phyloP scores from a whole-genome alignment of 2,888 invertebrate species.

The Ennomos fuscantarius region DNA sequence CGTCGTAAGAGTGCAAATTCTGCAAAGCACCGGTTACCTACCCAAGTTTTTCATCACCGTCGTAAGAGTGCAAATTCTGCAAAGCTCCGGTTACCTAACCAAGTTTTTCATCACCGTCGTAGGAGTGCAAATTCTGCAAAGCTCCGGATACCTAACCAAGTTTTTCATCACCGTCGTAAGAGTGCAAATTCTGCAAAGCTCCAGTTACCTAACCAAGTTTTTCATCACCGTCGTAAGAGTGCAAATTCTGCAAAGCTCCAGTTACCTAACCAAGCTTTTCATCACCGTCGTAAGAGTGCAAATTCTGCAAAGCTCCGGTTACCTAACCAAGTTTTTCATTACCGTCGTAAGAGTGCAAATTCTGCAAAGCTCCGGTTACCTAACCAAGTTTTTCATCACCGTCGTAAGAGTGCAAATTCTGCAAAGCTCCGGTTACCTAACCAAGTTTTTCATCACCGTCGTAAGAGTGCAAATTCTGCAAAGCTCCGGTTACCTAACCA shows the following conservation, averaged over 20 bases:
- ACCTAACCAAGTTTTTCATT: background rate
- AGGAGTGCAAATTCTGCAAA: background rate
- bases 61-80: background rate
- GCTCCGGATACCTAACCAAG: background rate
- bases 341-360: too few relatives aligned
- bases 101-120: too few relatives aligned
- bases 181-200: background rate
- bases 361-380: constrained; percentile 1
- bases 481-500: background rate
- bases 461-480: background rate
- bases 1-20: too few relatives aligned
- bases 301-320: background rate
- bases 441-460: too few relatives aligned
- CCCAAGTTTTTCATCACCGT: too few relatives aligned
- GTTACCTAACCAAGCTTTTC: background rate
- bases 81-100: background rate
- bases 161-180: too few relatives aligned
- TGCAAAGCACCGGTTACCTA: background rate
- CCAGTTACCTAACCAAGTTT: background rate
- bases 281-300: too few relatives aligned
- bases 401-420: too few relatives aligned
- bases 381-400: too few relatives aligned
- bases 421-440: constrained; percentile 1
- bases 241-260: background rate
- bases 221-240: too few relatives aligned